Percentiles rank a stretch among this genome's conserved stretches.
phyloP scores from a whole-genome alignment of 2,113 vertebrate genomes.

The Cromileptes altivelis region DNA sequence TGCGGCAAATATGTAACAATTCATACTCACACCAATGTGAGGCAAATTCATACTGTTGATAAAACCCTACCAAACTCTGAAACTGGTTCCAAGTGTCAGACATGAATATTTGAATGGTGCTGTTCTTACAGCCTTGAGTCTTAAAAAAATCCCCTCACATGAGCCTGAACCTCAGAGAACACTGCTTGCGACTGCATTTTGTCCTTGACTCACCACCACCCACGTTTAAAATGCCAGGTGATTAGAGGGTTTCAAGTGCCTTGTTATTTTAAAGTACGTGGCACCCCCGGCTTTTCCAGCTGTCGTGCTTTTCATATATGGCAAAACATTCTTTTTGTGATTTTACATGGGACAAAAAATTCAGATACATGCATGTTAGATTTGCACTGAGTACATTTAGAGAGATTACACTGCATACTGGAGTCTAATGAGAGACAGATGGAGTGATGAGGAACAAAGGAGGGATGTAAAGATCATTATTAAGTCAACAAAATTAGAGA shows the following conservation, averaged over 20 bases:
- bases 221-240: slow-evolving; percentile 64
- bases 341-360: slow-evolving; percentile 17
- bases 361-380: background rate
- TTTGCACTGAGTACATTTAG: background rate
- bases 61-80: background rate
- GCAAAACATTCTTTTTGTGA: slow-evolving; percentile 32
- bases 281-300: slow-evolving; percentile 62
- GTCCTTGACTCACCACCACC: slow-evolving; percentile 44
- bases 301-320: slow-evolving; percentile 51
- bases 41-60: background rate
- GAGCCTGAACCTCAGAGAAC: slow-evolving; percentile 16
- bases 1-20: background rate
- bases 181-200: slow-evolving; percentile 40
- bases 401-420: slow-evolving; percentile 16
- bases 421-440: slow-evolving; percentile 13
- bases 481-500: slow-evolving; percentile 46
- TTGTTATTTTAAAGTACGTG: slow-evolving; percentile 68
- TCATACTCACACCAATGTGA: background rate
- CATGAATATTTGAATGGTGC: slow-evolving; percentile 31
- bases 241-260: slow-evolving; percentile 66
- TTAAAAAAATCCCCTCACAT: slow-evolving; percentile 16
- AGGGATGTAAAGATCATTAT: slow-evolving; percentile 45
- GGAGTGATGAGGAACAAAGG: slow-evolving; percentile 29
- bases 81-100: slow-evolving; percentile 15
- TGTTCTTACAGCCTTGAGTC: slow-evolving; percentile 26